Conservation (phyloP, 1,140 invertebrate species). For the Drosophila neocordata region DNA sequence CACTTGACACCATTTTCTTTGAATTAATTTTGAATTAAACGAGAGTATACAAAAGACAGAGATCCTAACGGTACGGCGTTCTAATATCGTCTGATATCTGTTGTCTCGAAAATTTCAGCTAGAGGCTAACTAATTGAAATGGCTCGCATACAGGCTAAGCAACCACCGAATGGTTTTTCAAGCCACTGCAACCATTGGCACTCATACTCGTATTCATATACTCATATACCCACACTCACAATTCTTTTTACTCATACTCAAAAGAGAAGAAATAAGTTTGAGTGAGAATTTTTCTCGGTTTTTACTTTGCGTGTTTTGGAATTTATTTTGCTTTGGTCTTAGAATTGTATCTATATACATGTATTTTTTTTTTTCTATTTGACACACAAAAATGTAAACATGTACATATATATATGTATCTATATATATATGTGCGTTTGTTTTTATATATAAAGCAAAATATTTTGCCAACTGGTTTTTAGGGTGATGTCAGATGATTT, state of each 20-base stretch:
- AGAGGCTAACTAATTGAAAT: background rate
- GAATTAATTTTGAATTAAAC: background rate
- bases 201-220: conserved; percentile 23
- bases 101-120: conserved; percentile 19
- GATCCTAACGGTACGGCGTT: conserved; percentile 44
- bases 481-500: conserved; percentile 62
- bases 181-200: conserved; percentile 15
- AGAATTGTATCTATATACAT: conserved; percentile 30
- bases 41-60: too few species aligned
- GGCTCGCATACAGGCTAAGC: background rate
- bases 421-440: conserved; percentile 5
- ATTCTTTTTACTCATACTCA: conserved; percentile 15
- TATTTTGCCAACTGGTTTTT: conserved; percentile 59
- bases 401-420: background rate
- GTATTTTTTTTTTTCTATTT: background rate
- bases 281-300: conserved; percentile 18
- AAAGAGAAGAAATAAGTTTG: conserved; percentile 1
- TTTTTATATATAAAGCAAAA: conserved; percentile 30
- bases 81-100: conserved; percentile 35
- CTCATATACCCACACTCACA: conserved; percentile 27
- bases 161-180: background rate
- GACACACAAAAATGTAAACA: background rate
- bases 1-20: conserved; percentile 65
- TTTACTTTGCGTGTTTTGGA: conserved; percentile 40
- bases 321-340: conserved; percentile 46